phyloP scores from a whole-genome alignment of 2,113 vertebrate genomes.

The Dinomys branickii region DNA sequence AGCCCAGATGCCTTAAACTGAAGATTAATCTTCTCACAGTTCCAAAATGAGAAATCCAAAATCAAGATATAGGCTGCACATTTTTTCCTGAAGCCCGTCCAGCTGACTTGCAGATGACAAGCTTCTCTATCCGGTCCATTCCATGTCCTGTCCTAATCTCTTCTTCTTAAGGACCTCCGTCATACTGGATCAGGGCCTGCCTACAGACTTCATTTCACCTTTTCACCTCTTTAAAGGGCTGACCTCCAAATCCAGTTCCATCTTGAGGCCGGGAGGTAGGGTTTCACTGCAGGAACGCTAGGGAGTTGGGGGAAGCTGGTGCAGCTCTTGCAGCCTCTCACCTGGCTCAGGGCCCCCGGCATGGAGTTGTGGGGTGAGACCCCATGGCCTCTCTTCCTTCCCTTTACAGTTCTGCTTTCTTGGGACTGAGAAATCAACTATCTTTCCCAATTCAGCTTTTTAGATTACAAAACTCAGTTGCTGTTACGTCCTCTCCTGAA shows the following conservation, averaged over 20 bases:
- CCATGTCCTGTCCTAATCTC: background rate
- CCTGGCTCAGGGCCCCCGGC: background rate
- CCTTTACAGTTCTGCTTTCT: background rate
- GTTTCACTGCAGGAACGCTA: background rate
- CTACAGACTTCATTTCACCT: background rate
- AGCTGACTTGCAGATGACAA: background rate
- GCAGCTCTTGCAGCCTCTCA: background rate
- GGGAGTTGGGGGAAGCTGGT: background rate
- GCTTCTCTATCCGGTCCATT: background rate
- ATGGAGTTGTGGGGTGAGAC: fast-evolving
- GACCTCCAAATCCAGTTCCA: background rate
- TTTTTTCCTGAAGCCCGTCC: background rate
- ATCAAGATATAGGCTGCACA: background rate
- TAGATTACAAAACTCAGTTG: too few relatives aligned
- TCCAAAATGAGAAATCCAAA: background rate
- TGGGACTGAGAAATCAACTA: background rate
- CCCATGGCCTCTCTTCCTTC: background rate
- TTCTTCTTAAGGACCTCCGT: background rate
- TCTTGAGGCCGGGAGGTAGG: background rate
- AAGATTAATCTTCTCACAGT: background rate
- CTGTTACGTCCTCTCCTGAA: background rate
- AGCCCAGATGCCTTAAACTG: background rate
- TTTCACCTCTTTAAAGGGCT: background rate
- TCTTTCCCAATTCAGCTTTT: background rate
- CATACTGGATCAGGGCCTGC: background rate